Evolutionary conservation across 2,888 invertebrate species (phyloP), one percentile per base, ranked within the genome.

Genomic region (Unio pictorum): DNA sequence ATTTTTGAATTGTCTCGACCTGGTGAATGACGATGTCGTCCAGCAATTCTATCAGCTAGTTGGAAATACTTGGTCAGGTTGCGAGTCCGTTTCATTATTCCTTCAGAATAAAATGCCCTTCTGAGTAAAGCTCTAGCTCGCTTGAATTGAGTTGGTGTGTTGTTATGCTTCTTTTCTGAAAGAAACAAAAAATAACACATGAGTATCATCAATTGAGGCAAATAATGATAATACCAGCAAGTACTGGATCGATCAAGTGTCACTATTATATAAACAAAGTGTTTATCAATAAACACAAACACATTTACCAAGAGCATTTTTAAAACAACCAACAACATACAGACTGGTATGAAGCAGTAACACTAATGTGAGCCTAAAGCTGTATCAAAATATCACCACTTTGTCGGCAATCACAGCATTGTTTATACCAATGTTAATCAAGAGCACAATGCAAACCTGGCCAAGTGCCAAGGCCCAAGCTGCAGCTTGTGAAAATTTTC

Each of bases 31-130:
- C 68, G 59, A 56, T 68, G 59, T 56, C 78, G 68, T 20, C 82
- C 84, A 59, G 81, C 81, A 56, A 82, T 81, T 66, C 80, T 81
- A 69, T 84, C 82, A 20, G 82, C 81, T 26, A 84, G 70, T 65
- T 85, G 79, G 58, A 82, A 69, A 62, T 84, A 82, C 58, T 81
- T 81, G 18, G 79, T 74, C 45, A 86, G 66, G 69, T 82, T 86
- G 23, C 84, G 74, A 11, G 84, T 83, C 55, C 81, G 69, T 57
- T 77, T 81, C 11, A 79, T 67, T 2, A 78, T 81, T 20, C 81
- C 80, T 56, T 83, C 82, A 26, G 84, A 85, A 73, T 86, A 87
- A 70, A 86, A 87, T 7, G 82, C 78, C 59, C 83, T 72, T 54
- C 86, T 74, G 45, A 83, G 72, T 11, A 83, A 70, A 28, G 81